A percentile compares a stretch with the other conserved stretches of the same genome.
Evolutionary conservation across 1,140 invertebrate species (phyloP).

Genomic region (Bursaphelenchus mucronatus): DNA sequence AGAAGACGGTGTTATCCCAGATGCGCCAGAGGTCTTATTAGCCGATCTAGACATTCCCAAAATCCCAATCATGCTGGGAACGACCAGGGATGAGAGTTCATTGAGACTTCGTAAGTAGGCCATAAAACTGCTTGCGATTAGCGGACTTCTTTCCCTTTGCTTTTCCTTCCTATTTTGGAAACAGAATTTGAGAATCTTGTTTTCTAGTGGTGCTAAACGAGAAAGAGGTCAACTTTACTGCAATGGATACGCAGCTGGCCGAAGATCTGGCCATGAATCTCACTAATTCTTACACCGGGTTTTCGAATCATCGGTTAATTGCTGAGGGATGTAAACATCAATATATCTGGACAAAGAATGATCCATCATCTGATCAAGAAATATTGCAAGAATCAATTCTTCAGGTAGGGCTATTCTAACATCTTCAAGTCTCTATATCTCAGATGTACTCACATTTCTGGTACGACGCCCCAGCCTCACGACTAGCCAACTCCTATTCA

Average conservation of each 20-base stretch:
- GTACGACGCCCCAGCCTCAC: conserved; percentile 58
- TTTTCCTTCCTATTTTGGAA: conserved; percentile 1
- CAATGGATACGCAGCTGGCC: conserved; percentile 34
- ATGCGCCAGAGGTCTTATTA: conserved; percentile 51
- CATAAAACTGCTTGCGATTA: conserved; percentile 2
- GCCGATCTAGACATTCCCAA: conserved; percentile 39
- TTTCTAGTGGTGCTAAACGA: conserved; percentile 57
- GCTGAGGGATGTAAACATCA: conserved; percentile 58
- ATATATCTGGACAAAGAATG: conserved; percentile 57
- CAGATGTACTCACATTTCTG: conserved; percentile 61
- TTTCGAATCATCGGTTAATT: conserved; percentile 55
- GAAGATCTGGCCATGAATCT: conserved; percentile 54
- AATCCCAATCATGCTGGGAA: conserved; percentile 55
- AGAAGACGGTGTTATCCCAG: conserved; percentile 54
- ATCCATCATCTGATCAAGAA: conserved; percentile 43
- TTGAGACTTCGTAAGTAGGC: conserved; percentile 44
- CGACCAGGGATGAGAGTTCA: conserved; percentile 56
- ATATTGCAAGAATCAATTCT: conserved; percentile 52
- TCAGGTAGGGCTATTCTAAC: conserved; percentile 32
- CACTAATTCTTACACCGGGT: conserved; percentile 46
- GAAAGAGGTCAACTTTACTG: conserved; percentile 53
- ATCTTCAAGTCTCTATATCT: conserved; percentile 3
- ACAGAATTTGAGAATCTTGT: conserved; percentile 7
- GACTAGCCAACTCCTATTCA: conserved; percentile 53
- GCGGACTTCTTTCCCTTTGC: neutral